phyloP scores from a whole-genome alignment of 2,797 vertebrate genomes.

The Bufotes viridis region DNA sequence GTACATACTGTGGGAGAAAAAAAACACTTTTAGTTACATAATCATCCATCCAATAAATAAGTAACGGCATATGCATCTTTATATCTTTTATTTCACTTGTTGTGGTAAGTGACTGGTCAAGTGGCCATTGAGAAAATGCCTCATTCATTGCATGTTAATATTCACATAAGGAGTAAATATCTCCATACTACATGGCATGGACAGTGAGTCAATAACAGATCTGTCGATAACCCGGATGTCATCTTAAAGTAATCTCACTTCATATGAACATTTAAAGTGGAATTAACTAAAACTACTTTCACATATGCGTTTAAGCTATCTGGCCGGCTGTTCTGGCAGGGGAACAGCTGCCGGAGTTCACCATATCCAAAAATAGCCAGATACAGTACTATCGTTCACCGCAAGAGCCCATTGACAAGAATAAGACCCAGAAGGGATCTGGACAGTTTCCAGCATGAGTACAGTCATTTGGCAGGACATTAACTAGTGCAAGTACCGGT shows the following conservation, averaged over 20 bases:
- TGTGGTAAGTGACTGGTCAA: background rate
- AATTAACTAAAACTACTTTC: background rate
- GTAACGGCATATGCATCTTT: background rate
- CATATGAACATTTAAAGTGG: background rate
- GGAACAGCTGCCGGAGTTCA: too few species aligned
- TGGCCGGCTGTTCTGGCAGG: too few species aligned
- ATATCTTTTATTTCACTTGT: background rate
- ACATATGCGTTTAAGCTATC: too few species aligned
- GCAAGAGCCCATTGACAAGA: too few species aligned
- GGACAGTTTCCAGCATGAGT: too few species aligned
- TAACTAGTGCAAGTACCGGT: too few species aligned
- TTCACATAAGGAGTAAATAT: background rate
- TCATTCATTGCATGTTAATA: background rate
- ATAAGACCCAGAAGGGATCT: too few species aligned
- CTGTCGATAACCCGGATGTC: background rate
- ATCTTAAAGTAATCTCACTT: background rate
- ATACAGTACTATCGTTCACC: too few species aligned
- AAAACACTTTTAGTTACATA: background rate
- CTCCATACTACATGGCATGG: background rate
- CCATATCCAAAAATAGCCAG: too few species aligned
- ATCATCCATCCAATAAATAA: background rate
- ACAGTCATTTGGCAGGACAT: background rate
- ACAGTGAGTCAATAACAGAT: background rate
- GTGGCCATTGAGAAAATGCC: background rate
- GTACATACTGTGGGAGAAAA: constrained; percentile 17